Evolutionary conservation across 2,113 vertebrate species (phyloP), one percentile per base, ranked within the genome.

Genomic region (Saiga tatarica): DNA sequence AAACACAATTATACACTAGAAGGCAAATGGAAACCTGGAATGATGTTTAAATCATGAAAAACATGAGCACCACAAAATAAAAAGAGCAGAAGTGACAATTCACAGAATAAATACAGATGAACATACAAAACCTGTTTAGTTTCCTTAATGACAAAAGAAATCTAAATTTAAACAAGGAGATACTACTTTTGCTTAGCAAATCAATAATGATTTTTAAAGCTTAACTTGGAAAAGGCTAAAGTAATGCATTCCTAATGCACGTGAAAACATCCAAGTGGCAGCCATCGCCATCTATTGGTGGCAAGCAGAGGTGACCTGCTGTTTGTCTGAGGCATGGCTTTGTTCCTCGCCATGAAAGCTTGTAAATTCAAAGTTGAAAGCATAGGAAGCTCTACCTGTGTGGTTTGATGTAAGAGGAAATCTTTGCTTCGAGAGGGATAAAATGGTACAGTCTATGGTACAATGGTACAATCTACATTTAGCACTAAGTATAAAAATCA

Each of bases 221-320:
- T 64, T 76, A 67, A 52, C 25, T 67, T 89, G 39, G 42, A 52
- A 83, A 94, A 89, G 47, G 19, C 55, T n/a, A 84, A 55, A 15
- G 81, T 47, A 30, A 60, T 87, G 60, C 55, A n/a, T 84, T 79
- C 45, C 36, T 39, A 74, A 11, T 50, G 33, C 28, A 30, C 42
- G 8, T 19, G 62, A 36, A 59, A 47, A 39, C 25, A 25, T 81
- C 57, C 82, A 21, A 33, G 64, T 76, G 81, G 79, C 84, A 64
- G 39, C 64, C 42, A 26, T 74, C 42, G 94, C 97, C 96, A 97
- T 76, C 97, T 98, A 30, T 88, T 85, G 97, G 97, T 95, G 84
- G 42, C 50, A 81, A 89, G 28, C 39, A 47, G 81, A n/a, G n/a
- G 39, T 62, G 45, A 64, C 45, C 47, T 3, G 2, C 11, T 9